phyloP scores from a whole-genome alignment of 2,797 vertebrate species.

The Glossophaga mutica region DNA sequence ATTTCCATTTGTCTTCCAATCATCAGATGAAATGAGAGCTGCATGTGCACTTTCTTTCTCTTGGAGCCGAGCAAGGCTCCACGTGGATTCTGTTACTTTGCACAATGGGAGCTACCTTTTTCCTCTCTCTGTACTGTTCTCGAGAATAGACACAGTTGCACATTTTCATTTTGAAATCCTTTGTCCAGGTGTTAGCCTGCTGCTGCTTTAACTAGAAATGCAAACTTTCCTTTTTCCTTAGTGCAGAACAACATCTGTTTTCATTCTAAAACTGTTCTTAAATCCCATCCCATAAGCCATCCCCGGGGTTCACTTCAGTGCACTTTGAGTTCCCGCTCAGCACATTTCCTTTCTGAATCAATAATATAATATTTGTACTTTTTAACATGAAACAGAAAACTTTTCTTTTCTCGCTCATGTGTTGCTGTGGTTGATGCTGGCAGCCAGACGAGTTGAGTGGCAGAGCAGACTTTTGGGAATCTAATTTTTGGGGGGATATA shows the following conservation, averaged over 20 bases:
- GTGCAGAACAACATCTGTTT: constrained; percentile 63
- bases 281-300: constrained; percentile 59
- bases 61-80: fast-evolving
- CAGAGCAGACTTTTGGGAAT: not conserved
- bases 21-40: not conserved
- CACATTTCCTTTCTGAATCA: constrained; percentile 71
- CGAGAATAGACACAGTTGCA: fast-evolving
- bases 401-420: not conserved
- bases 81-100: not conserved
- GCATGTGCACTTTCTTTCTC: not conserved
- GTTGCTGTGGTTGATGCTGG: not conserved
- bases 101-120: not conserved
- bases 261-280: constrained; percentile 42
- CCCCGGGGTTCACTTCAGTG: constrained; percentile 63
- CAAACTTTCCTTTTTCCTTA: not conserved
- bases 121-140: fast-evolving
- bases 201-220: constrained; percentile 53
- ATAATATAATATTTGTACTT: constrained; percentile 68
- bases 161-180: not conserved
- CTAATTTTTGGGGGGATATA: not conserved
- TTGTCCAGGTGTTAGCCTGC: constrained; percentile 54
- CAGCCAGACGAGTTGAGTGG: not conserved
- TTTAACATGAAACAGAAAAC: constrained; percentile 62
- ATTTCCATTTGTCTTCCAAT: not conserved
- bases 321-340: constrained; percentile 54